Percentiles rank a stretch among this genome's conserved stretches.
Conservation (phyloP, 2,888 invertebrate genomes). For the Mellilla xanthometata region DNA sequence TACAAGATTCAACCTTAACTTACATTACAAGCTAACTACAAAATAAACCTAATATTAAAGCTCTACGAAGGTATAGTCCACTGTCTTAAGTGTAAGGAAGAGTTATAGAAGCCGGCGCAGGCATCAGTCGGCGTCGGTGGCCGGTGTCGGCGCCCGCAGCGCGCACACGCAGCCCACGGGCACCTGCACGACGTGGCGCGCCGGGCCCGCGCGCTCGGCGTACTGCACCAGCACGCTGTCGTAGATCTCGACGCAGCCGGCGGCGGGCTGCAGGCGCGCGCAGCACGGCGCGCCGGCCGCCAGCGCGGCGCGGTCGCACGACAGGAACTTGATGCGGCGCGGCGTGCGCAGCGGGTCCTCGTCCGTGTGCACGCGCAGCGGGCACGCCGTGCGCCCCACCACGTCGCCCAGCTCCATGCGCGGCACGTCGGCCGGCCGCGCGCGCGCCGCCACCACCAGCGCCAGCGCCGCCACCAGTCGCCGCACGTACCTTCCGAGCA, state of each 20-base stretch:
- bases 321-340: conserved; percentile 49
- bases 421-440: conserved; percentile 8
- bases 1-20: conserved; percentile 11
- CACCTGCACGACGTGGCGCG: conserved; percentile 18
- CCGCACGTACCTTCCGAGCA: no score
- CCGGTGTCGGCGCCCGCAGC: neutral
- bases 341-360: conserved; percentile 45
- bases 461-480: conserved; percentile 4
- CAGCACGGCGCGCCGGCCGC: neutral
- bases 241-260: conserved; percentile 20
- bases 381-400: conserved; percentile 32
- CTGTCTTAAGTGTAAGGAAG: no score
- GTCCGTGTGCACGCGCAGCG: conserved; percentile 37
- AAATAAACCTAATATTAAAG: conserved; percentile 12
- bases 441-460: conserved; percentile 11
- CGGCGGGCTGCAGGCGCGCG: neutral
- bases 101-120: no score
- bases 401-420: conserved; percentile 30
- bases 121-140: conserved; percentile 6
- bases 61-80: no score
- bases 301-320: conserved; percentile 41
- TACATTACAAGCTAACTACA: conserved; percentile 4
- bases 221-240: conserved; percentile 28
- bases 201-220: conserved; percentile 12
- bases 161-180: conserved; percentile 37